Evolutionary conservation across 2,888 invertebrate species (phyloP), one percentile per base, ranked within the genome.

Genomic region (Neuroscelio doddi): DNA sequence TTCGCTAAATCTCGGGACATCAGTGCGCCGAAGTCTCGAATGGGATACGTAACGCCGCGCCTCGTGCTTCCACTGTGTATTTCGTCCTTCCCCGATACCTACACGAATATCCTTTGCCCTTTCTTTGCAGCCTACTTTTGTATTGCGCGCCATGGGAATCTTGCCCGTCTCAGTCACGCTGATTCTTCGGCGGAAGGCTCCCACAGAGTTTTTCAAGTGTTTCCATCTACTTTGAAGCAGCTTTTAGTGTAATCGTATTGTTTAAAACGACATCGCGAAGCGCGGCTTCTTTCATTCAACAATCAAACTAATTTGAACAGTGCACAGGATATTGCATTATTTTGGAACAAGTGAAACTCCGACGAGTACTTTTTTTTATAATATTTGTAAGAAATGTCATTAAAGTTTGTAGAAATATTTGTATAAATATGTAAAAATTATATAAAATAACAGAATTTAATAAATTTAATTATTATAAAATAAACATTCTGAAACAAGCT

Each of bases 21-120:
- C 68, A 69, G 71, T 71, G 62, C 58, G 65, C 66, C 57, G 61
- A 55, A 64, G 61, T 66, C 63, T 68, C 64, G 62, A 49, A 50
- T 47, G 47, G 65, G 51, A 30, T 53, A 47, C 47, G 66, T 14
- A 15, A 14, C 45, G 10, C 27, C 27, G 34, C 39, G 16, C 29
- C 34, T 12, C 1, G 2, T 14, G 16, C 12, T 42, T 26, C 10
- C 2, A 30, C 9, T 5, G 5, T 5, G 21, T 21, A 30, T 9
- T 30, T 30, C 21, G 3, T 21, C 21, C 21, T 26, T 12, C 32
- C 17, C 26, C 14, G 3, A 4, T 34, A 17, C 21, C 17, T 7
- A 21, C 41, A 26, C 14, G 3, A n/a, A 4, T 24, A 4, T 1
- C 8, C 10, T 24, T 42, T 16, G 17, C 39, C 21, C 39, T 17